A percentile compares a stretch with the other conserved stretches of the same genome.
These are phyloP conservation scores for Megathymus violae DNA, from an alignment of 1,140 invertebrate species.

Conservation along the genomic window DNA sequence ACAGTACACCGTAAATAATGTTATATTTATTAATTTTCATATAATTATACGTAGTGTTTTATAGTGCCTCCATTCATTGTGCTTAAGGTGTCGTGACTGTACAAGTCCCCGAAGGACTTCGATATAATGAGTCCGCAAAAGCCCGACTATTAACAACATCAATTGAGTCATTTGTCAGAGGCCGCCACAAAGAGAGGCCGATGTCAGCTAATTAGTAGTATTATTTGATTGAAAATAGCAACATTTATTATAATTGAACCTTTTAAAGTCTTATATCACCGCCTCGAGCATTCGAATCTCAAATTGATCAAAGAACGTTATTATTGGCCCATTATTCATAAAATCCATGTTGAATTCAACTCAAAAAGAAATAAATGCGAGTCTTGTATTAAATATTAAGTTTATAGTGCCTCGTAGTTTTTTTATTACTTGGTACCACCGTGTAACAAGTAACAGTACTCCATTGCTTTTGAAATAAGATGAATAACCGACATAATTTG, in stretches of 20 bases:
- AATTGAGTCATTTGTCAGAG: constrained; percentile 74
- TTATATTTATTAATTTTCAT: too few species aligned
- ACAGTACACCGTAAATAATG: too few species aligned
- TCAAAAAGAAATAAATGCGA: constrained; percentile 33
- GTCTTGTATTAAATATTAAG: not conserved
- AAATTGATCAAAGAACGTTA: constrained; percentile 61
- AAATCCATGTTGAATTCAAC: constrained; percentile 28
- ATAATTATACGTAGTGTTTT: too few species aligned
- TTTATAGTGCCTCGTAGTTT: not conserved
- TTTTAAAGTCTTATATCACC: constrained; percentile 57
- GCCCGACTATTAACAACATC: constrained; percentile 67
- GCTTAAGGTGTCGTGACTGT: constrained; percentile 49
- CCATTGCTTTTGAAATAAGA: constrained; percentile 26
- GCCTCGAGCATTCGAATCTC: constrained; percentile 48
- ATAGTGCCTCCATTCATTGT: too few species aligned
- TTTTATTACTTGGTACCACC: not conserved
- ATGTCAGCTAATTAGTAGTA: constrained; percentile 74
- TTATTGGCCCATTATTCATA: constrained; percentile 66
- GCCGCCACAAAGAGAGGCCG: constrained; percentile 59
- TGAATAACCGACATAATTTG: too few species aligned
- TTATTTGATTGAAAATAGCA: constrained; percentile 78
- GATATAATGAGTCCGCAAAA: constrained; percentile 52
- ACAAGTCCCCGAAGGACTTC: constrained; percentile 34
- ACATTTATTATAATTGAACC: constrained; percentile 71
- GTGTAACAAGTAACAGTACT: not conserved